A percentile compares a stretch with the other conserved stretches of the same genome.
Conservation (phyloP, 2,888 invertebrate species). For the Dolichomitus sp. region DNA sequence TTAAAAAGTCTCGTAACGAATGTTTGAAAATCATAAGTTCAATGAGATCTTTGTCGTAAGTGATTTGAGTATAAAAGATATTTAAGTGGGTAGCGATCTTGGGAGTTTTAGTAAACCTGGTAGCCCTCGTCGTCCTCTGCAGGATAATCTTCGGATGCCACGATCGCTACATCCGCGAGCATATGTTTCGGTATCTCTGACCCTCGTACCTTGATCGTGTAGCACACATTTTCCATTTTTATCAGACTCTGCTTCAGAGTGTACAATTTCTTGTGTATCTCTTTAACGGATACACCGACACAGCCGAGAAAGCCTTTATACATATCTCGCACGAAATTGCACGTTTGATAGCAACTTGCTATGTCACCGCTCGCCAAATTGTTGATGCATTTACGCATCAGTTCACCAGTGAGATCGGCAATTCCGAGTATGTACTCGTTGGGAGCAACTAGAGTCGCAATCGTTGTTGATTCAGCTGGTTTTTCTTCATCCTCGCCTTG, state of each 20-base stretch:
- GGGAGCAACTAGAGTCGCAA: slow-evolving; percentile 84
- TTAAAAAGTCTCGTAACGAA: slow-evolving; percentile 15
- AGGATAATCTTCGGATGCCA: slow-evolving; percentile 79
- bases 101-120: slow-evolving; percentile 73
- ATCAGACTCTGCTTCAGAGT: slow-evolving; percentile 92
- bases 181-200: slow-evolving; percentile 92
- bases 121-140: slow-evolving; percentile 87
- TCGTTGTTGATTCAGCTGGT: slow-evolving; percentile 62
- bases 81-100: not conserved
- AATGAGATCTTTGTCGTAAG: slow-evolving; percentile 12
- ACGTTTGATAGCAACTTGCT: slow-evolving; percentile 90
- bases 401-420: slow-evolving; percentile 95
- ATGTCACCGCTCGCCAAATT: slow-evolving; percentile 92
- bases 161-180: slow-evolving; percentile 88
- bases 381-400: slow-evolving; percentile 96
- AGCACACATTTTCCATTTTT: slow-evolving; percentile 95
- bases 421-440: slow-evolving; percentile 92
- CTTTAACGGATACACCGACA: slow-evolving; percentile 87
- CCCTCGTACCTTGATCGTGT: slow-evolving; percentile 92
- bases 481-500: slow-evolving; percentile 47
- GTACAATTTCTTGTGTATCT: slow-evolving; percentile 91
- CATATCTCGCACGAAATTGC: slow-evolving; percentile 91
- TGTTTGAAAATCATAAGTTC: not conserved
- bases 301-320: slow-evolving; percentile 89
- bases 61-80: not conserved